Evolutionary conservation across 1,140 invertebrate genomes (phyloP), one percentile per base, ranked within the genome.

Genomic region (Ptiloglossa arizonensis): DNA sequence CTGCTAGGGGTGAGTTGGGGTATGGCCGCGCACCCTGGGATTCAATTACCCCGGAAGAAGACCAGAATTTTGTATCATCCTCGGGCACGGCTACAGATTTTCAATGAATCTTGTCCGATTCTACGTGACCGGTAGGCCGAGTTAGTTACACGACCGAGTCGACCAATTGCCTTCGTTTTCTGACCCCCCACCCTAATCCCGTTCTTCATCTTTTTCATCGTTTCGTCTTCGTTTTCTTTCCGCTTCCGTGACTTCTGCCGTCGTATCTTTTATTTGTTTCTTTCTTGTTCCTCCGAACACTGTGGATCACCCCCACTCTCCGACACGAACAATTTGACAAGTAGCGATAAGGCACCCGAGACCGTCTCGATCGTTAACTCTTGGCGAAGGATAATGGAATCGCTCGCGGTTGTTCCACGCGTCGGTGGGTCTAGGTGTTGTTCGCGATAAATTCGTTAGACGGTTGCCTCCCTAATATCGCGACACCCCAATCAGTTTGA

Each of bases 41-140:
- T 79, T 79, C 76, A 79, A 79, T 79, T 79, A 79, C 68, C 38
- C 41, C 38, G 48, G 50, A 79, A 72, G 69, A 54, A 79, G 76
- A 79, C 69, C 60, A 73, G 76, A 79, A 79, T 79, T 72, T 79
- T 79, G 76, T 79, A 79, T 79, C 69, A 72, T 73, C 50, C 59
- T 8, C 29, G 48, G 19, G 48, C 59, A 73, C 76, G 59, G 60
- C 35, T 73, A 63, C 69, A 73, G 76, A 79, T 79, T 79, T 79
- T 79, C 69, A 79, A 79, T 73, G 76, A 79, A 79, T 79, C 68
- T 79, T 73, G 76, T 63, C 76, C 73, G 76, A 64, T 79, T 56
- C n/a, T 79, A 79, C 76, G 76, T 79, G 76, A 73, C 70, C 69
- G 59, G 76, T 79, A 79, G 76, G 76, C 76, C 76, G 76, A 73